phyloP scores from a whole-genome alignment of 1,140 invertebrate species.

The Lepeophtheirus salmonis region DNA sequence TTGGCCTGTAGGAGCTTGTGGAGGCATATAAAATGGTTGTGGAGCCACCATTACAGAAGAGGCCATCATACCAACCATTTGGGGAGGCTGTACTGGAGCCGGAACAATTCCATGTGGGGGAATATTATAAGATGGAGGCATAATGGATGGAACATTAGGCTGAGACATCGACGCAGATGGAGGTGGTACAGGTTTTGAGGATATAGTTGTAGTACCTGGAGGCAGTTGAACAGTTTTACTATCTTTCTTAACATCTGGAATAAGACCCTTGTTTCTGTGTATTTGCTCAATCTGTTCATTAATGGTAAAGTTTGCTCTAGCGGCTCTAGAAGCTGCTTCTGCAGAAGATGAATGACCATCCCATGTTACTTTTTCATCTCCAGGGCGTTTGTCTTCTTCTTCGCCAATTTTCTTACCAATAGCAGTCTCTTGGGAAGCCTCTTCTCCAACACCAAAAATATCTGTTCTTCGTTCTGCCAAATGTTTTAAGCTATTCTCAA shows the following conservation, averaged over 20 bases:
- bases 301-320: constrained; percentile 80
- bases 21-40: constrained; percentile 19
- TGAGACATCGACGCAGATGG: constrained; percentile 25
- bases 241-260: constrained; percentile 84
- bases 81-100: constrained; percentile 35
- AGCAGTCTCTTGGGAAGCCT: constrained; percentile 65
- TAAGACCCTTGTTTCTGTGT: constrained; percentile 72
- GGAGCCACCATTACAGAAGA: constrained; percentile 27
- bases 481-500: constrained; percentile 84
- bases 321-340: constrained; percentile 71
- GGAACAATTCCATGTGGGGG: constrained; percentile 21
- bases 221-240: constrained; percentile 43
- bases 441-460: constrained; percentile 83
- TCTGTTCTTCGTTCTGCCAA: constrained; percentile 95
- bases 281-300: constrained; percentile 95
- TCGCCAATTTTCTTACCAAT: constrained; percentile 99
- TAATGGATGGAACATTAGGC: constrained; percentile 8
- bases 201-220: constrained; percentile 38
- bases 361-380: constrained; percentile 69
- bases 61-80: constrained; percentile 25
- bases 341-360: constrained; percentile 92
- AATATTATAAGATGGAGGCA: constrained; percentile 17
- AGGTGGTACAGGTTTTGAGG: constrained; percentile 32
- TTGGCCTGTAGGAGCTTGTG: constrained; percentile 23
- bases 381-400: constrained; percentile 53